phyloP scores from a whole-genome alignment of 2,888 invertebrate species.

The Cephonodes hylas region DNA sequence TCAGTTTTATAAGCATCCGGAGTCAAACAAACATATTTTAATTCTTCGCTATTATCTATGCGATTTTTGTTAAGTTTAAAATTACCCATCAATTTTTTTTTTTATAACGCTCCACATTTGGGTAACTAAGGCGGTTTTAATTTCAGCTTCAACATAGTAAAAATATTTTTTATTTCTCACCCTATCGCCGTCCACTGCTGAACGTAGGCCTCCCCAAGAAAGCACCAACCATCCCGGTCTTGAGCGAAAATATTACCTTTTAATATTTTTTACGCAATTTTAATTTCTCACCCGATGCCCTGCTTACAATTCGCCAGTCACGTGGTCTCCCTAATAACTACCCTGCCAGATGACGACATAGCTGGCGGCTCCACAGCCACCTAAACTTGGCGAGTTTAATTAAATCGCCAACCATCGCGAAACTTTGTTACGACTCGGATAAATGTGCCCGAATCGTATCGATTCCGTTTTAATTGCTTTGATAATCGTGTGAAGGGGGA shows the following conservation, averaged over 20 bases:
- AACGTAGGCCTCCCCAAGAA: no score
- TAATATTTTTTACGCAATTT: not conserved
- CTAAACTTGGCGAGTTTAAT: not conserved
- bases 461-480: not conserved
- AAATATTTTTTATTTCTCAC: not conserved
- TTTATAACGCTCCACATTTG: no score
- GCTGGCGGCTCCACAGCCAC: not conserved
- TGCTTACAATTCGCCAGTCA: not conserved
- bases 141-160: no score
- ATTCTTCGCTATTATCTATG: no score
- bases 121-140: no score
- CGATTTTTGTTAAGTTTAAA: no score
- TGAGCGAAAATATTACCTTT: no score
- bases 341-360: constrained; percentile 3
- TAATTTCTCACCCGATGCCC: not conserved
- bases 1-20: no score
- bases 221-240: no score
- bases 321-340: constrained; percentile 3
- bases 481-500: not conserved
- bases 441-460: not conserved
- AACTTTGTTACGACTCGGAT: not conserved
- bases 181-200: no score
- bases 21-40: no score
- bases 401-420: constrained; percentile 1
- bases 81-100: no score